Conservation (phyloP, 2,797 vertebrate genomes). For the Gymnopithys bicolor region DNA sequence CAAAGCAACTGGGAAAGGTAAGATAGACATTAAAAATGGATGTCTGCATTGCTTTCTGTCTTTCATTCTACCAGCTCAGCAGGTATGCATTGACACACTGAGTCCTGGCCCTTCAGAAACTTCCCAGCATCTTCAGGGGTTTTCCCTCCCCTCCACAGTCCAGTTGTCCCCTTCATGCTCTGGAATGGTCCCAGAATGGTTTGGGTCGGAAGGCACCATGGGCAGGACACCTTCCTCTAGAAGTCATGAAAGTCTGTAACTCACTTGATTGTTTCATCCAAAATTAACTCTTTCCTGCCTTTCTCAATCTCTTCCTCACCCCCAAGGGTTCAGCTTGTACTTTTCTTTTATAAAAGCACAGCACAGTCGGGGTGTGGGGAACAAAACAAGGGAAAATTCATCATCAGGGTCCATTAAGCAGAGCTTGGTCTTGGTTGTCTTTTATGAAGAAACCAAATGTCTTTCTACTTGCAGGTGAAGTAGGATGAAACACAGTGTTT, state of each 20-base stretch:
- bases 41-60: not conserved
- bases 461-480: not conserved
- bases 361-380: not conserved
- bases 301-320: not conserved
- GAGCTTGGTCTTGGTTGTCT: not conserved
- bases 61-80: not conserved
- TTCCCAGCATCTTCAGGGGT: not conserved
- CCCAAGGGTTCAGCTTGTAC: not conserved
- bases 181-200: too few relatives aligned
- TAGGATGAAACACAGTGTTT: not conserved
- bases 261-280: not conserved
- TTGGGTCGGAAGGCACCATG: not conserved
- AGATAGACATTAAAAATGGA: not conserved
- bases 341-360: not conserved
- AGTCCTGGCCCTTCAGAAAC: not conserved
- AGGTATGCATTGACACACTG: too few relatives aligned
- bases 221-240: not conserved
- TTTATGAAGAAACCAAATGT: not conserved
- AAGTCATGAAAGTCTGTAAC: not conserved
- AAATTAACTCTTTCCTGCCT: not conserved
- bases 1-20: not conserved
- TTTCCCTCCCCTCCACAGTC: not conserved
- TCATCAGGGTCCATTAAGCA: not conserved
- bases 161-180: not conserved
- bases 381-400: not conserved